Conservation (phyloP, 1,140 invertebrate species). For the Heliothis subflexa region DNA sequence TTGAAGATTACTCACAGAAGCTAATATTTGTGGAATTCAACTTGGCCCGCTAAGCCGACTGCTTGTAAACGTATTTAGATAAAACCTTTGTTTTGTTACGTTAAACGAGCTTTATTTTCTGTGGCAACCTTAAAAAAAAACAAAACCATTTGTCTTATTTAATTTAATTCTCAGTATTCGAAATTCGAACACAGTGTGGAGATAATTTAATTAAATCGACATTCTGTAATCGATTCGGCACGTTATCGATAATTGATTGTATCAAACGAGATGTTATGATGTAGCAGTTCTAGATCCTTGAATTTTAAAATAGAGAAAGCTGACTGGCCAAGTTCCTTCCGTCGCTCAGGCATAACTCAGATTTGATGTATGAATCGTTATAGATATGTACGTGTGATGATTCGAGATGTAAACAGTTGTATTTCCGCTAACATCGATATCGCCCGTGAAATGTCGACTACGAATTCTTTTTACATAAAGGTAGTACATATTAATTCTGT, state of each 20-base stretch:
- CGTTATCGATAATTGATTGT: conserved; percentile 35
- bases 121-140: not conserved
- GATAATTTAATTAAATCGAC: conserved; percentile 30
- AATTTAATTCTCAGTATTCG: not conserved
- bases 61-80: conserved; percentile 62
- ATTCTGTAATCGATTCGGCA: conserved; percentile 27
- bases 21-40: conserved; percentile 80
- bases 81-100: conserved; percentile 51
- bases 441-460: not conserved
- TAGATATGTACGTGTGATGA: conserved; percentile 24
- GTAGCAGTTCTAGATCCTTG: conserved; percentile 29
- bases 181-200: conserved; percentile 20
- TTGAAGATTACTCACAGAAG: conserved; percentile 64
- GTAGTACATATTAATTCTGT: too few species aligned
- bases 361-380: conserved; percentile 24
- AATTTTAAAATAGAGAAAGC: conserved; percentile 36
- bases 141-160: not conserved
- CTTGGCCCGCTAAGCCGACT: conserved; percentile 49
- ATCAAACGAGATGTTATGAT: conserved; percentile 23
- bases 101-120: conserved; percentile 13
- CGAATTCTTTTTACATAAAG: not conserved
- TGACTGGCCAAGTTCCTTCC: conserved; percentile 36
- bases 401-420: conserved; percentile 23
- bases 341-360: conserved; percentile 17
- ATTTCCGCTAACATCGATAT: not conserved